Base-by-base conservation (phyloP, 2,888 invertebrate species). In the Tubulanus polymorphus region DNA sequence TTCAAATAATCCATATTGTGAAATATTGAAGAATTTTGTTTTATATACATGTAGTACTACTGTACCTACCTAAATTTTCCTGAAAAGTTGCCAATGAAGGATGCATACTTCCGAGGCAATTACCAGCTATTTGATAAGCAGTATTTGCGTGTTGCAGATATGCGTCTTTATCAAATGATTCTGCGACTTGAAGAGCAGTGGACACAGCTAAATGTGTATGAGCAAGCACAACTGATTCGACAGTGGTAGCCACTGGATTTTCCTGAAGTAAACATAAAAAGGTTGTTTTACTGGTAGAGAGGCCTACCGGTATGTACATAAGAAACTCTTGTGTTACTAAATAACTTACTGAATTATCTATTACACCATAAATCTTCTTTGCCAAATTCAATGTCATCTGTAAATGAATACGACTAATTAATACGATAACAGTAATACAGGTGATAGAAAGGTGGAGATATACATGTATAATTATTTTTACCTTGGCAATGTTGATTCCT, bases 41-140 rank as follows among this genome's bases (percentile, higher is more conserved):
- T n/a, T n/a, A n/a, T n/a, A n/a, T n/a, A n/a, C n/a, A n/a, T n/a
- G n/a, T n/a, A n/a, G n/a, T n/a, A n/a, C n/a, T n/a, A n/a, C 8
- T 2, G 20, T 18, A 51, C 59, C 61, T 55, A 74, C 74, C 73
- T 51, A 72, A 64, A 3, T 71, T 72, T 53, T 68, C 66, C 20
- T 69, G 63, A 62, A 70, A 73, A n/a, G 67, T 51, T 50, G 70
- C 66, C 51, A 73, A 57, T 61, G 66, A 62, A 6, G 70, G 65
- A 48, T 71, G 69, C 6, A 64, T 59, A 12, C 63, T 62, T n/a
- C 68, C 64, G 23, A 72, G 59, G 20, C 63, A 56, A 51, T 57
- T 54, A n/a, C 64, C 56, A 5, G 73, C 71, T n/a, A 72, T 69
- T 27, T 67, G 66, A 18, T 67, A 52, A 18, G 71, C 71, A 55